Evolutionary conservation across 2,113 vertebrate species (phyloP).

Genomic region (Melanotaenia duboulayi): DNA sequence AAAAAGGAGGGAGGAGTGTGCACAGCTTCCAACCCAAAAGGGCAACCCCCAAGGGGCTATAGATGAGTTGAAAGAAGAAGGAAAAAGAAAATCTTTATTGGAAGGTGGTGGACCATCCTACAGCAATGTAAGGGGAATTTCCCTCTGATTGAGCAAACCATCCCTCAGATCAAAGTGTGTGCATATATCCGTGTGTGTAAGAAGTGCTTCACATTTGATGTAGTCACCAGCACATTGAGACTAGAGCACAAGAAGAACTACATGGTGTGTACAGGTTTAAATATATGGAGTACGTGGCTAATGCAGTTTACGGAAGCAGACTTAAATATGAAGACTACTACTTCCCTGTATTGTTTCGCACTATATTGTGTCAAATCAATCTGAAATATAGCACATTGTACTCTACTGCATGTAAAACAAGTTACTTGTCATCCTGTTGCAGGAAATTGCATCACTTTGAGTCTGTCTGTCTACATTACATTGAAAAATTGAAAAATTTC

Average conservation of each 20-base stretch:
- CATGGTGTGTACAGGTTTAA: conserved; percentile 18
- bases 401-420: not conserved
- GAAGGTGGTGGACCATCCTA: conserved; percentile 37
- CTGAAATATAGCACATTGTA: not conserved
- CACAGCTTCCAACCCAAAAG: conserved; percentile 55
- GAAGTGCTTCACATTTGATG: conserved; percentile 34
- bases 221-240: conserved; percentile 28
- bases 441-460: not conserved
- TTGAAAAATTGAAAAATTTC: too few relatives aligned
- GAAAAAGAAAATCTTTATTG: conserved; percentile 38
- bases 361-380: not conserved
- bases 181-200: conserved; percentile 14
- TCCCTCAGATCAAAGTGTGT: conserved; percentile 61
- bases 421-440: not conserved
- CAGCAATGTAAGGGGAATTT: conserved; percentile 59
- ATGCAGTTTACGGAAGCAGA: too few relatives aligned
- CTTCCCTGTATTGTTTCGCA: not conserved
- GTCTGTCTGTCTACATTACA: too few relatives aligned
- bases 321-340: too few relatives aligned
- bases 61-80: conserved; percentile 37
- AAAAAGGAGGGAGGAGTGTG: conserved; percentile 26
- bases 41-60: conserved; percentile 43
- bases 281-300: conserved; percentile 10
- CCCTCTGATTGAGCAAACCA: conserved; percentile 45
- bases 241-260: not conserved